Evolutionary conservation across 1,140 invertebrate species (phyloP).

Genomic region (Macrosteles quadrilineatus): DNA sequence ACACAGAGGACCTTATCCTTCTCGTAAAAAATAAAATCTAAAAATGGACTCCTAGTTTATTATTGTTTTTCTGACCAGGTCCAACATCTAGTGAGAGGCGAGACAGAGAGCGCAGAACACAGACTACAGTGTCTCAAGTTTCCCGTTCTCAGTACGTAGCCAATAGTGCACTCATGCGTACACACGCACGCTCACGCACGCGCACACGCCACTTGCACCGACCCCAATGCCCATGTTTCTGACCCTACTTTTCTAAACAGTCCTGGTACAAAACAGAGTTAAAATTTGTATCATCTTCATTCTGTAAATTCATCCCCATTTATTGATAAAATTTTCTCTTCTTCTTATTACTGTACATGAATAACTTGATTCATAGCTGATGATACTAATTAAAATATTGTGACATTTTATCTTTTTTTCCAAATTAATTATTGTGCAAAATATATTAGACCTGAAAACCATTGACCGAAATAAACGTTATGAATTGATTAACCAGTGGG

Average conservation of each 20-base stretch:
- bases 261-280: constrained; percentile 20
- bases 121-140: neutral
- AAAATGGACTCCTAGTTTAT: no score
- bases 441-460: no score
- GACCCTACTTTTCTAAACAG: constrained; percentile 18
- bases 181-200: neutral
- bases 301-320: constrained; percentile 19
- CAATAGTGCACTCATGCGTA: neutral
- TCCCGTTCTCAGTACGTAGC: constrained; percentile 20
- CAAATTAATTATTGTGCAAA: no score
- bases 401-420: no score
- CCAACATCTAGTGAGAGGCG: neutral
- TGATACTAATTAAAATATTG: no score
- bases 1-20: no score
- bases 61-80: no score
- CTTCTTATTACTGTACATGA: no score
- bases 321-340: constrained; percentile 1
- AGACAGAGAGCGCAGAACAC: neutral
- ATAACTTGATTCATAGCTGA: no score
- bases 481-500: no score
- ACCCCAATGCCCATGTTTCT: constrained; percentile 26
- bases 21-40: no score
- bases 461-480: no score
- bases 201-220: neutral
- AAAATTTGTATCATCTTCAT: neutral